Conservation (phyloP, 2,888 invertebrate species). For the Timandra comae region DNA sequence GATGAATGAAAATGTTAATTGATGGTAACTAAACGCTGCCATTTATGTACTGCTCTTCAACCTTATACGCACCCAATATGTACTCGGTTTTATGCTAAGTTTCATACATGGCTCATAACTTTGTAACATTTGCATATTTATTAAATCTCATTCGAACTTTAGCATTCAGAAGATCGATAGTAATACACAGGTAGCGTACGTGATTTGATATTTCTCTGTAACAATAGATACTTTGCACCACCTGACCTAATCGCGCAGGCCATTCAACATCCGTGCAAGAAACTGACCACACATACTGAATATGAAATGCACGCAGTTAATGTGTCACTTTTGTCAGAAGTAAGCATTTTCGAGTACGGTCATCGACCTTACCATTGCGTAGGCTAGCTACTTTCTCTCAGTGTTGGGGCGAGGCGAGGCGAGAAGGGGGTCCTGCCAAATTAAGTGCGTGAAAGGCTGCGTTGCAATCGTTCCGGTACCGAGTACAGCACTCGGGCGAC, state of each 20-base stretch:
- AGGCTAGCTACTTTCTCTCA: slow-evolving; percentile 75
- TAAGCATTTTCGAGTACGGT: slow-evolving; percentile 72
- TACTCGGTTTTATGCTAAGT: no score
- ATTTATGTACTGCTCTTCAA: no score
- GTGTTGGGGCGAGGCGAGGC: slow-evolving; percentile 50
- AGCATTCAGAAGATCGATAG: no score
- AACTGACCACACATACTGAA: slow-evolving; percentile 70
- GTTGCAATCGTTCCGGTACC: slow-evolving; percentile 50
- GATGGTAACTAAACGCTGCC: no score
- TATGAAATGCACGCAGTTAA: slow-evolving; percentile 68
- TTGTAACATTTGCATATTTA: no score
- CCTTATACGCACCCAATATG: neutral
- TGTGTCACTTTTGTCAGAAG: slow-evolving; percentile 74
- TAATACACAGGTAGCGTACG: slow-evolving; percentile 23
- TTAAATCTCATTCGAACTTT: no score
- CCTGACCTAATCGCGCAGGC: slow-evolving; percentile 54
- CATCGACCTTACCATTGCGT: slow-evolving; percentile 74
- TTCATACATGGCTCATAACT: no score
- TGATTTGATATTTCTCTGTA: slow-evolving; percentile 25
- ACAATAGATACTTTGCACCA: slow-evolving; percentile 38
- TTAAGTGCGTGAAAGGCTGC: slow-evolving; percentile 74
- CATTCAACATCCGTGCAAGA: slow-evolving; percentile 60
- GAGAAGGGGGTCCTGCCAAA: slow-evolving; percentile 72
- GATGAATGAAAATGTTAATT: no score
- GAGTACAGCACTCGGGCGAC: slow-evolving; percentile 30